Evolutionary conservation across 2,797 vertebrate species (phyloP).

Genomic region (Ceryle rudis): DNA sequence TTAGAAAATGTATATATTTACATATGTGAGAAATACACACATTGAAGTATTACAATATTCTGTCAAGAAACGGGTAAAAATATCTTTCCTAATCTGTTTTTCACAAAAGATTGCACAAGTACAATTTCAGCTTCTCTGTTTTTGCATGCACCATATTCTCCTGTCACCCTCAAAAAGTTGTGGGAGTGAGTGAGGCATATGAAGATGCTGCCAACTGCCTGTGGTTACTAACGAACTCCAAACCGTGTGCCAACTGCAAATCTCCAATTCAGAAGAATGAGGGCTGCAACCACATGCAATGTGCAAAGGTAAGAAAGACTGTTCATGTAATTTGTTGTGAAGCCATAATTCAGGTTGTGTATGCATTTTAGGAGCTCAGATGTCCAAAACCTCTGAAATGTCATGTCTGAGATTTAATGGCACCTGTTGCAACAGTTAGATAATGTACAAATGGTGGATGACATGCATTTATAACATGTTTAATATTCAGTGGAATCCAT

Average conservation of each 20-base stretch:
- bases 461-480: not conserved
- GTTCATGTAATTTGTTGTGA: not conserved
- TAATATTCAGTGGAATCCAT: not conserved
- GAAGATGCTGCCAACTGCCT: constrained; percentile 99
- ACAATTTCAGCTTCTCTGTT: not conserved
- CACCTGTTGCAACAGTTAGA: not conserved
- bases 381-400: not conserved
- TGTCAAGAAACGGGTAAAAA: not conserved
- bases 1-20: not conserved
- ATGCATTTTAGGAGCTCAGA: not conserved
- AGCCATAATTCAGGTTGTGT: not conserved
- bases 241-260: constrained; percentile 97
- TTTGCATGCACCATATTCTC: not conserved
- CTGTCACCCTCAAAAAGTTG: constrained; percentile 82
- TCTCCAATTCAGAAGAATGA: constrained; percentile 99
- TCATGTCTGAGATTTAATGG: not conserved
- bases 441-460: not conserved
- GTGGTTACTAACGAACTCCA: constrained; percentile 96
- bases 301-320: constrained; percentile 86
- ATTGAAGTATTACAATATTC: not conserved
- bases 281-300: constrained; percentile 99
- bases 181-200: constrained; percentile 95
- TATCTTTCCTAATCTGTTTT: not conserved
- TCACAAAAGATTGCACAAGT: not conserved
- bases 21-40: not conserved